Conservation (phyloP, 2,888 invertebrate genomes). For the Stenurella melanura region DNA sequence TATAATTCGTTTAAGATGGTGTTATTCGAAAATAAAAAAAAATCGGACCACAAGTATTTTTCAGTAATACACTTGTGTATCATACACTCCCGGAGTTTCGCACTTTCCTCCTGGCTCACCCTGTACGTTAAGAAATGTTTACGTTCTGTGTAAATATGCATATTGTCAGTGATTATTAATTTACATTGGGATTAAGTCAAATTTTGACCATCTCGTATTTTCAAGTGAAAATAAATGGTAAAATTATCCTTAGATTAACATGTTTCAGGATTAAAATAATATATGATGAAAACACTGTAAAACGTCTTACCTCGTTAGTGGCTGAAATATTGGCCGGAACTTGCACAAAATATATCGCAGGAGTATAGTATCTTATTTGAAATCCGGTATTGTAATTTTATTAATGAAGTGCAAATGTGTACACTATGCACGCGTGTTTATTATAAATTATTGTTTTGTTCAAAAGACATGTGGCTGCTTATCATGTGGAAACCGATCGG, state of each 20-base stretch:
- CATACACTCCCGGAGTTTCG: too few species aligned
- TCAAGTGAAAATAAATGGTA: background rate
- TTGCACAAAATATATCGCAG: conserved; percentile 54
- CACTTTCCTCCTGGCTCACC: too few species aligned
- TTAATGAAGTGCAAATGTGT: conserved; percentile 66
- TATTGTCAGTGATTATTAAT: too few species aligned
- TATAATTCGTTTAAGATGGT: too few species aligned
- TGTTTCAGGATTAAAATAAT: conserved; percentile 7
- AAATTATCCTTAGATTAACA: conserved; percentile 9
- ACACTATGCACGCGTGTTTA: conserved; percentile 61
- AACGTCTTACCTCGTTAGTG: conserved; percentile 38
- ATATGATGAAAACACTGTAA: conserved; percentile 10
- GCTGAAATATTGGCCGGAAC: conserved; percentile 56
- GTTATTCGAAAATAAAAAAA: too few species aligned
- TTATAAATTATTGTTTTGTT: conserved; percentile 21
- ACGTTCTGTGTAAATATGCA: too few species aligned
- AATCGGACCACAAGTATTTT: too few species aligned
- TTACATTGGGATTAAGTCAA: background rate
- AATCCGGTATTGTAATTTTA: conserved; percentile 62
- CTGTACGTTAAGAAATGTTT: too few species aligned
- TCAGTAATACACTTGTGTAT: too few species aligned
- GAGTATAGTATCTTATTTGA: conserved; percentile 59
- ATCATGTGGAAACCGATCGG: background rate
- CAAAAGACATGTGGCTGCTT: background rate
- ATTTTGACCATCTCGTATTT: background rate